Conservation (phyloP, 2,113 vertebrate genomes). For the Cebidichthys violaceus region DNA sequence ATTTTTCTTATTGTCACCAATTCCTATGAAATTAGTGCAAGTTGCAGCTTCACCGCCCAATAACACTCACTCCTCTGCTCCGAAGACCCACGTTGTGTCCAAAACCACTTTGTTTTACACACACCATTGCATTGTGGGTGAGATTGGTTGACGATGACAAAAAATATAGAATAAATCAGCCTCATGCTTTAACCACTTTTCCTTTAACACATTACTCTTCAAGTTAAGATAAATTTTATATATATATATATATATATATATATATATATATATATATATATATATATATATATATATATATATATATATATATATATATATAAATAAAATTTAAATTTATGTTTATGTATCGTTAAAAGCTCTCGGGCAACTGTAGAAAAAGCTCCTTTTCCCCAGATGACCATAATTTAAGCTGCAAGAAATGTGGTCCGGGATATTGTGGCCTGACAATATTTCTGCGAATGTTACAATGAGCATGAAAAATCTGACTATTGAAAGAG, state of each 20-base stretch:
- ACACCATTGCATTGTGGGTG: no score
- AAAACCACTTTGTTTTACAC: no score
- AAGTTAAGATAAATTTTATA: background rate
- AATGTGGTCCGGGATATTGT: slow-evolving; percentile 8
- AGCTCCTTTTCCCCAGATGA: background rate
- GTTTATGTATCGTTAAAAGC: no score
- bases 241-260: no score
- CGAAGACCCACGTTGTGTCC: no score
- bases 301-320: background rate
- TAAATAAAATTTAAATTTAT: background rate
- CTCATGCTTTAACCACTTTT: background rate
- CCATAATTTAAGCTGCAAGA: slow-evolving; percentile 3
- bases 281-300: no score
- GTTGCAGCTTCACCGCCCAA: no score
- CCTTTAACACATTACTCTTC: background rate
- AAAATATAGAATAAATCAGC: no score
- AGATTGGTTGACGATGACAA: no score
- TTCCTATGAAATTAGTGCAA: background rate
- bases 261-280: background rate
- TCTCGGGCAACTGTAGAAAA: no score
- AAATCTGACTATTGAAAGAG: background rate
- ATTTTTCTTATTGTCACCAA: background rate
- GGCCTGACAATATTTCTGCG: background rate
- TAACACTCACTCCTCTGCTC: no score
- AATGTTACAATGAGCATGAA: background rate